Evolutionary conservation across 2,113 vertebrate species (phyloP), one percentile per base, ranked within the genome.

Genomic region (Pimephales promelas): DNA sequence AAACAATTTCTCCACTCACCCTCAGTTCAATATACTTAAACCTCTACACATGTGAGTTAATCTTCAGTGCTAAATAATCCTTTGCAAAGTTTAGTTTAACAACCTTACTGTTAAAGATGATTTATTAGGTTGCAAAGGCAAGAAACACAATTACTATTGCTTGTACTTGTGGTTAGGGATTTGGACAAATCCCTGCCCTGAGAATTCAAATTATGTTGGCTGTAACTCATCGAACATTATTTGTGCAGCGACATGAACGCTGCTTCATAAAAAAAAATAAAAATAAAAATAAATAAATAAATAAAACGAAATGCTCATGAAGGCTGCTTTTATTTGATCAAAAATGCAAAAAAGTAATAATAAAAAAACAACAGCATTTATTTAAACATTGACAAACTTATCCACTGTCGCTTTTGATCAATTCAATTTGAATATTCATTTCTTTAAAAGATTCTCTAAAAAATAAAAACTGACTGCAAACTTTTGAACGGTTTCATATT

Each of bases 31-130:
- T 40, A 68, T 3, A 22, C 64, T 22, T 68, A 40, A 68, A 40
- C 64, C 34, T 73, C 43, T 49, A 49, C 70, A 26, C 13, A 2
- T 43, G 31, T 36, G 16, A 36, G 34, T 70, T 40, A 40, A 70
- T 70, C 66, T 70, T 59, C 10, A 3, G 34, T 40, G 24, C 43
- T 73, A 73, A 73, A 49, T 3, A 73, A 73, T 26, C 43, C 40
- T 73, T 73, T 49, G 22, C 70, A n/a, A n/a, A 73, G n/a, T 47
- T 73, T 11, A 49, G 13, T 73, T 73, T 16, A 47, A 47, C 22
- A 47, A 47, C 5, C n/a, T 45, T 26, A 34, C 62, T 20, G 26
- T 34, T 20, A 49, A 49, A 26, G 43, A 28, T 73, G 70, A 73
- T 49, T 73, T 26, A 73, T 28, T 45, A 73, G 4, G 11, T 47